These are phyloP conservation scores for Drosophila parabipectinata DNA, from an alignment of 1,140 invertebrate genomes.

Conservation along the genomic window DNA sequence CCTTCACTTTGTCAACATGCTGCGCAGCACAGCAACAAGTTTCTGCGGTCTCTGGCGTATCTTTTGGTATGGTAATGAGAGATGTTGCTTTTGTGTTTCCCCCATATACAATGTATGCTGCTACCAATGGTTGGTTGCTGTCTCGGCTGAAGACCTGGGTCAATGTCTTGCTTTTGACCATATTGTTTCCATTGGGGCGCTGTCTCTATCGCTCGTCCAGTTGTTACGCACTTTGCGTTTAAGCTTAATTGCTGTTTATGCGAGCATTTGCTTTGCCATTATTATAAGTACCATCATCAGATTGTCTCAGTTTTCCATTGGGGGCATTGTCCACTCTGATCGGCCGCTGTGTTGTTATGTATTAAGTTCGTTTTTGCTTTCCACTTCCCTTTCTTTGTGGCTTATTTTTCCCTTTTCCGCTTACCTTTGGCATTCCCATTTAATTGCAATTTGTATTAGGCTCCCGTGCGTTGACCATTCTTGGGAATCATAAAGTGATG, in stretches of 20 bases:
- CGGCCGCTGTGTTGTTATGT: slow-evolving; percentile 24
- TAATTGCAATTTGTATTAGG: slow-evolving; percentile 59
- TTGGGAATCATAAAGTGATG: slow-evolving; percentile 44
- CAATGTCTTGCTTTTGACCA: slow-evolving; percentile 61
- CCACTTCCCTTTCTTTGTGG: slow-evolving; percentile 11
- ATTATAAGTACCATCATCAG: slow-evolving; percentile 60
- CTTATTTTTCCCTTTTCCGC: slow-evolving; percentile 31
- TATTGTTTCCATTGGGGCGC: slow-evolving; percentile 25
- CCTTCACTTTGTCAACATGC: slow-evolving; percentile 62
- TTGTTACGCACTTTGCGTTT: slow-evolving; percentile 71
- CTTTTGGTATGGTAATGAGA: slow-evolving; percentile 53
- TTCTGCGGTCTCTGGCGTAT: slow-evolving; percentile 4
- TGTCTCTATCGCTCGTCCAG: slow-evolving; percentile 19
- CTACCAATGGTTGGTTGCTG: slow-evolving; percentile 26
- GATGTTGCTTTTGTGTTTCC: slow-evolving; percentile 5
- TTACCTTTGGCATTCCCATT: slow-evolving; percentile 38
- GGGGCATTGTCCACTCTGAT: slow-evolving; percentile 59
- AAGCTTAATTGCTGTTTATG: slow-evolving; percentile 74
- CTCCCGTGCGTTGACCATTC: slow-evolving; percentile 35
- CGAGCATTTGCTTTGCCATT: slow-evolving; percentile 61
- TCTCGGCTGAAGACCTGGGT: slow-evolving; percentile 49
- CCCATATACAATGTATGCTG: neutral
- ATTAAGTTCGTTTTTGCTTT: slow-evolving; percentile 15
- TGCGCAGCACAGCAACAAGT: slow-evolving; percentile 51
- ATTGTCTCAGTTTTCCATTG: slow-evolving; percentile 46